phyloP scores from a whole-genome alignment of 2,888 invertebrate species.

The Criorhina ranunculi region DNA sequence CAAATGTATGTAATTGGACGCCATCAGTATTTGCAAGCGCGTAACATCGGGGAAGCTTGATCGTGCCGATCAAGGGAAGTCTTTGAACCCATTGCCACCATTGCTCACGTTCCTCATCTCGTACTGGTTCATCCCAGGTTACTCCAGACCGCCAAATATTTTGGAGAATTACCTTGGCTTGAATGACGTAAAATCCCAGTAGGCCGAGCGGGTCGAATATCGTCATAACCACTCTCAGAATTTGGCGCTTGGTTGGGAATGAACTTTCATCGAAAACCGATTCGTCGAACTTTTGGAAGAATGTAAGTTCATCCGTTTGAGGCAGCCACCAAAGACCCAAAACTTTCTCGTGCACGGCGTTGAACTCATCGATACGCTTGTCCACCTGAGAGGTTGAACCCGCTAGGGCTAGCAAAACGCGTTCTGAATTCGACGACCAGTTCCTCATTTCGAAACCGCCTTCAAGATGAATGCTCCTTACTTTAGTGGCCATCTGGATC shows the following conservation, averaged over 20 bases:
- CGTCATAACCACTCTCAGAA: slow-evolving; percentile 13
- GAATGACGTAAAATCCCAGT: slow-evolving; percentile 4
- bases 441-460: slow-evolving; percentile 28
- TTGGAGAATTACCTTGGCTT: no score
- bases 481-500: slow-evolving; percentile 2
- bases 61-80: neutral
- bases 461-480: slow-evolving; percentile 2
- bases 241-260: neutral
- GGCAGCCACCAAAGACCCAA: slow-evolving; percentile 26
- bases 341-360: slow-evolving; percentile 9
- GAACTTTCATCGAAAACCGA: neutral
- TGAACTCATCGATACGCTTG: slow-evolving; percentile 18
- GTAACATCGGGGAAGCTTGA: slow-evolving; percentile 31
- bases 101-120: slow-evolving; percentile 10
- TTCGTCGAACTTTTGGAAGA: neutral
- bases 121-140: slow-evolving; percentile 11
- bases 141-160: no score
- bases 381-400: neutral
- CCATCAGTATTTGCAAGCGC: neutral
- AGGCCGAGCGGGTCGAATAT: slow-evolving; percentile 20
- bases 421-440: slow-evolving; percentile 23
- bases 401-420: neutral
- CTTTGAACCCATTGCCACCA: slow-evolving; percentile 19
- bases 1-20: slow-evolving; percentile 35
- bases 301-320: slow-evolving; percentile 7